Percentiles rank a stretch among this genome's conserved stretches.
Evolutionary conservation across 1,140 invertebrate species (phyloP).

Genomic region (Agraylea sexmaculata): DNA sequence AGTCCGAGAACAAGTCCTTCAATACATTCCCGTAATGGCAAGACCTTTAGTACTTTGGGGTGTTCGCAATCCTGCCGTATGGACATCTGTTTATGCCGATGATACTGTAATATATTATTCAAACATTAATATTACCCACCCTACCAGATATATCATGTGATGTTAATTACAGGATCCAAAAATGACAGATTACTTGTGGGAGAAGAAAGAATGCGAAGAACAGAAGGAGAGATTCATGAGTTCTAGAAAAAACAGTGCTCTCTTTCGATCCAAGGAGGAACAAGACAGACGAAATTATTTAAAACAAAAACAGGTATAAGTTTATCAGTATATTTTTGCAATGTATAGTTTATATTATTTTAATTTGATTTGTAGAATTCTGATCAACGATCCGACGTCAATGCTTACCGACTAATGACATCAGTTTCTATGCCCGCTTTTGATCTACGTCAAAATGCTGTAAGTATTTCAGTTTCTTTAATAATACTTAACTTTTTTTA

Average conservation of each 20-base stretch:
- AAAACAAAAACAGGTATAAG: conserved; percentile 26
- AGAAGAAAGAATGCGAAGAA: conserved; percentile 61
- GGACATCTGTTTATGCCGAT: conserved; percentile 89
- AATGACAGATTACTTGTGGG: conserved; percentile 82
- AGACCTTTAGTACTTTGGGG: conserved; percentile 70
- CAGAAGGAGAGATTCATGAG: conserved; percentile 59
- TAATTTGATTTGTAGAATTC: conserved; percentile 39
- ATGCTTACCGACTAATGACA: conserved; percentile 68
- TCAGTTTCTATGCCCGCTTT: conserved; percentile 87
- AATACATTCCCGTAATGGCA: conserved; percentile 85
- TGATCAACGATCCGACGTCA: conserved; percentile 46
- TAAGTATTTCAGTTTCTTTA: conserved; percentile 35
- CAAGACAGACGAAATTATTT: conserved; percentile 40
- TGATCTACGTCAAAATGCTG: conserved; percentile 65
- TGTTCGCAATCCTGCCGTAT: conserved; percentile 70
- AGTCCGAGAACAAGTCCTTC: conserved; percentile 85
- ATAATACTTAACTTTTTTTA: neutral
- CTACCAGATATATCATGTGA: neutral
- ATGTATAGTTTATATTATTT: conserved; percentile 9
- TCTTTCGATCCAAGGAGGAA: conserved; percentile 43
- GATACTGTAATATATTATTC: conserved; percentile 48
- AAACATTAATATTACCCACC: neutral
- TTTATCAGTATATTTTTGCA: neutral
- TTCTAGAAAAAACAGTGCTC: conserved; percentile 43
- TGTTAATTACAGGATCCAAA: conserved; percentile 56